phyloP scores from a whole-genome alignment of 2,113 vertebrate genomes.

The Nesoenas mayeri region DNA sequence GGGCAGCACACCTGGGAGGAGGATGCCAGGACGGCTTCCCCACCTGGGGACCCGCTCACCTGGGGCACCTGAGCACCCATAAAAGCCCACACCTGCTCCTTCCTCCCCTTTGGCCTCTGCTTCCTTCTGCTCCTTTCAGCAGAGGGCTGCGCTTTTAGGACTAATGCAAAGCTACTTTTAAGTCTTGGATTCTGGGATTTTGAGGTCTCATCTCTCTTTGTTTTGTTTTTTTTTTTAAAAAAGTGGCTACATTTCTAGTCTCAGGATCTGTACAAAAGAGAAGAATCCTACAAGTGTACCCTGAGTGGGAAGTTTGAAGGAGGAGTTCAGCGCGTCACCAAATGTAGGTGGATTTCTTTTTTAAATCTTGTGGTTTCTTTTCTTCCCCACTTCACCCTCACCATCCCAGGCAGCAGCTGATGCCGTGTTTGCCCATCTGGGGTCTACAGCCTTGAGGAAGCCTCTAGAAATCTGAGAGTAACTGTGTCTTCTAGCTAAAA shows the following conservation, averaged over 20 bases:
- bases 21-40: rapidly evolving
- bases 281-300: background rate
- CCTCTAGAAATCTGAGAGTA: background rate
- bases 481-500: background rate
- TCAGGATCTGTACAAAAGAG: background rate
- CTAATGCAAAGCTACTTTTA: background rate
- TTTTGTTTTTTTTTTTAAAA: no score
- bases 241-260: background rate
- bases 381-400: background rate
- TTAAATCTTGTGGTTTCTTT: background rate
- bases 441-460: background rate
- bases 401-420: background rate
- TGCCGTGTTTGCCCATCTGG: rapidly evolving
- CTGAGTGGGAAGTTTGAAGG: background rate
- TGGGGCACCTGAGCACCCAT: background rate
- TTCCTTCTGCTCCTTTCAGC: background rate
- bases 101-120: rapidly evolving
- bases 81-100: background rate
- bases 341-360: background rate
- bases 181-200: background rate
- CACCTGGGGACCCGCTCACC: background rate
- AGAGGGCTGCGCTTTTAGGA: background rate
- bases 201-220: rapidly evolving
- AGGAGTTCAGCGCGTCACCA: background rate
- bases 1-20: background rate